Percentiles rank a stretch among this genome's conserved stretches.
Conservation (phyloP, 1,140 invertebrate species). For the Drosophila murphyi region DNA sequence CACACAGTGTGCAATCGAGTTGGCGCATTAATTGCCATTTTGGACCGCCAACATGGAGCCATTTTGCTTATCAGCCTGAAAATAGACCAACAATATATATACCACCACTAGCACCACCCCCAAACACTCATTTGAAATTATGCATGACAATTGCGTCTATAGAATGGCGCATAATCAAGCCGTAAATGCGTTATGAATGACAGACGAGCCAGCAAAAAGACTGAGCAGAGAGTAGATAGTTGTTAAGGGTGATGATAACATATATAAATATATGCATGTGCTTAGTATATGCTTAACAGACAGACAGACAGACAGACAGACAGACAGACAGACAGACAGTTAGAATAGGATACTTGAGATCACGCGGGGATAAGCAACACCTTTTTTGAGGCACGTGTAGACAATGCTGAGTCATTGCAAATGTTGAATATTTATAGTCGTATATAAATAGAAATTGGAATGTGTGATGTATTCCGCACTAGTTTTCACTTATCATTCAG, state of each 20-base stretch:
- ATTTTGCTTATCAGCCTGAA: slow-evolving; percentile 60
- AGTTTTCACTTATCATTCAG: slow-evolving; percentile 3
- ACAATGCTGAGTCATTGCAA: slow-evolving; percentile 13
- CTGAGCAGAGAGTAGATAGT: background rate
- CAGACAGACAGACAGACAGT: slow-evolving; percentile 7
- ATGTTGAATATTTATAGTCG: slow-evolving; percentile 1
- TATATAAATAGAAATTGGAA: background rate
- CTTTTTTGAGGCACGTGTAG: slow-evolving; percentile 21
- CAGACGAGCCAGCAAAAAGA: background rate
- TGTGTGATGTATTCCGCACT: background rate
- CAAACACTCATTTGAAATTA: slow-evolving; percentile 59
- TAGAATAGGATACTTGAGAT: slow-evolving; percentile 16
- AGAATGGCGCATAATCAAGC: slow-evolving; percentile 71
- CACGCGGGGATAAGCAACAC: slow-evolving; percentile 16
- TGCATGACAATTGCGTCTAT: slow-evolving; percentile 66
- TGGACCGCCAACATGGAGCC: slow-evolving; percentile 49
- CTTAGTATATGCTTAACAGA: background rate
- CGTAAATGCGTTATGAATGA: slow-evolving; percentile 66
- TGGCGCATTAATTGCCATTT: slow-evolving; percentile 78
- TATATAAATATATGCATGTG: background rate
- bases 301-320: background rate
- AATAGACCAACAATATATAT: slow-evolving; percentile 31
- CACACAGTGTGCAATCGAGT: slow-evolving; percentile 66
- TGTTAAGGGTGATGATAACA: background rate
- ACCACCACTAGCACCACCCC: background rate